A percentile compares a stretch with the other conserved stretches of the same genome.
Conservation (phyloP, 2,888 invertebrate species). For the Chydorus sphaericus region DNA sequence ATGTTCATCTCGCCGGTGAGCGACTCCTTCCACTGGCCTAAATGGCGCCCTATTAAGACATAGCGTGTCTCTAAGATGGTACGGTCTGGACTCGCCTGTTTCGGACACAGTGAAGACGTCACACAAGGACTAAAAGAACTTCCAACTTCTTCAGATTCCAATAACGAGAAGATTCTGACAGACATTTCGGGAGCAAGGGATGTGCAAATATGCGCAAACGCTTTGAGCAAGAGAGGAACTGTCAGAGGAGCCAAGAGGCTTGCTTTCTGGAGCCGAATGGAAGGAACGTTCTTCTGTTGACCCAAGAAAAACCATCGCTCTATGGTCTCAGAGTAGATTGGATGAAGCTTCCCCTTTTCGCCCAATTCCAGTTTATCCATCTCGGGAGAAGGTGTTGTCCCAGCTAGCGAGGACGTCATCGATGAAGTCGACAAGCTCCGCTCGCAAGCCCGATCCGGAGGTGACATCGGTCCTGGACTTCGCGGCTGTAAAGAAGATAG, state of each 20-base stretch:
- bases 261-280: constrained; percentile 40
- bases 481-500: neutral
- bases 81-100: neutral
- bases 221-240: constrained; percentile 19
- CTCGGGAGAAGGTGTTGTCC: neutral
- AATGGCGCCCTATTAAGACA: constrained; percentile 44
- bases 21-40: constrained; percentile 45
- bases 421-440: constrained; percentile 1
- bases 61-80: constrained; percentile 23
- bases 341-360: constrained; percentile 38
- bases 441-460: neutral
- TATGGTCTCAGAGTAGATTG: constrained; percentile 37
- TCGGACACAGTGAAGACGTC: neutral
- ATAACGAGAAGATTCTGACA: constrained; percentile 10
- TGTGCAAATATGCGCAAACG: constrained; percentile 20
- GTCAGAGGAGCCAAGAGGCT: constrained; percentile 17
- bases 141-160: neutral
- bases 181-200: constrained; percentile 21
- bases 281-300: constrained; percentile 37
- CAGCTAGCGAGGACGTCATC: neutral
- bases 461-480: neutral
- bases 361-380: constrained; percentile 32
- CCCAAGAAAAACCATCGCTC: constrained; percentile 47
- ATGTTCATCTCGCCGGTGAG: neutral
- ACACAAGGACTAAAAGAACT: neutral